Conservation (phyloP, 2,113 vertebrate species). For the Prionailurus bengalensis region DNA sequence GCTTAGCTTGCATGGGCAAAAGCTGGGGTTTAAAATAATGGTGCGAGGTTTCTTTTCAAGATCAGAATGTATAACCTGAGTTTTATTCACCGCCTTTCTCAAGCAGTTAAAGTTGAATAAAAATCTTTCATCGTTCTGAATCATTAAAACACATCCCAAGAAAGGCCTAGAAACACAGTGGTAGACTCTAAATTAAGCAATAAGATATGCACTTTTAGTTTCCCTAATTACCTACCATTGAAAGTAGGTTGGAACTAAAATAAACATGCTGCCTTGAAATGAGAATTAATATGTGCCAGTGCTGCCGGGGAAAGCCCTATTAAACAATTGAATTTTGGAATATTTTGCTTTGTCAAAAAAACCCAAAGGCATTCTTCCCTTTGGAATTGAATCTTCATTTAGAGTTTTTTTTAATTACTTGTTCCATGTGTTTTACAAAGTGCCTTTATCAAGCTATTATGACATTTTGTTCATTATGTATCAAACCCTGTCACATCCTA, state of each 20-base stretch:
- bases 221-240: slow-evolving; percentile 85
- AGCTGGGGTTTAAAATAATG: slow-evolving; percentile 73
- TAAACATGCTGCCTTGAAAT: slow-evolving; percentile 85
- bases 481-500: slow-evolving; percentile 83
- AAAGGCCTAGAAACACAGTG: slow-evolving; percentile 84
- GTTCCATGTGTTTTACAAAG: slow-evolving; percentile 86
- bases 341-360: slow-evolving; percentile 81
- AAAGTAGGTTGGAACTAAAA: slow-evolving; percentile 86
- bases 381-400: slow-evolving; percentile 80
- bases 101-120: slow-evolving; percentile 88
- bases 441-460: slow-evolving; percentile 85
- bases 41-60: slow-evolving; percentile 82
- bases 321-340: slow-evolving; percentile 75
- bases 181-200: slow-evolving; percentile 87
- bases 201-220: slow-evolving; percentile 84
- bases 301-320: slow-evolving; percentile 71
- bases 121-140: slow-evolving; percentile 86
- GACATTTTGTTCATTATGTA: slow-evolving; percentile 87
- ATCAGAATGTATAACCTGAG: slow-evolving; percentile 83
- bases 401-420: slow-evolving; percentile 74
- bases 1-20: slow-evolving; percentile 26
- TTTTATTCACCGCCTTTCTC: slow-evolving; percentile 84
- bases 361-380: slow-evolving; percentile 72
- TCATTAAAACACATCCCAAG: slow-evolving; percentile 87
- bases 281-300: slow-evolving; percentile 81